phyloP scores from a whole-genome alignment of 2,888 invertebrate species.

The Ochlodes sylvanus region DNA sequence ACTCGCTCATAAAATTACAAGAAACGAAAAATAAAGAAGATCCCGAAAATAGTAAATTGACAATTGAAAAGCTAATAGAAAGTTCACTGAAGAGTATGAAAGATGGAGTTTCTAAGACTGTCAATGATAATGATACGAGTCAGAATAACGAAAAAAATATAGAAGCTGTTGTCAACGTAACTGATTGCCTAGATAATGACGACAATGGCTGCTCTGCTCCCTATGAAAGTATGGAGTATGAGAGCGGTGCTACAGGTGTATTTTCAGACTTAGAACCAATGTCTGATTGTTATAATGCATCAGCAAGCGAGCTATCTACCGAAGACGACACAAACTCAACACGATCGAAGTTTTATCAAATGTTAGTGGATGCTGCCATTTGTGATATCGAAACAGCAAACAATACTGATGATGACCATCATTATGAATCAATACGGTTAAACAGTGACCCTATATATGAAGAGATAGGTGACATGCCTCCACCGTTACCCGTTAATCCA shows the following conservation, averaged over 20 bases:
- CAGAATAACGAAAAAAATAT: constrained; percentile 55
- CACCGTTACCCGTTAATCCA: constrained; percentile 91
- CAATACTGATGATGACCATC: constrained; percentile 87
- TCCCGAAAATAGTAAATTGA: constrained; percentile 73
- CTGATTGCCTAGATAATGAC: constrained; percentile 68
- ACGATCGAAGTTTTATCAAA: constrained; percentile 89
- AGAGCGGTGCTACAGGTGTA: constrained; percentile 83
- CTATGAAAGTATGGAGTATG: constrained; percentile 90
- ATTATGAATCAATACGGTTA: constrained; percentile 89
- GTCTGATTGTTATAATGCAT: constrained; percentile 90
- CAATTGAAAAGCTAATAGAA: constrained; percentile 82
- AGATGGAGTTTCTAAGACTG: constrained; percentile 59
- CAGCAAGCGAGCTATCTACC: constrained; percentile 86
- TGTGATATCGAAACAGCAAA: constrained; percentile 88
- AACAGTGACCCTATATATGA: constrained; percentile 91
- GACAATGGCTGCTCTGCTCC: constrained; percentile 88
- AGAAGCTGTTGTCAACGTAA: constrained; percentile 53
- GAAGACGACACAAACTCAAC: constrained; percentile 88
- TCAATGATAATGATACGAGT: constrained; percentile 52
- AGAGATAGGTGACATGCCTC: constrained; percentile 90
- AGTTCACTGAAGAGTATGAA: constrained; percentile 75
- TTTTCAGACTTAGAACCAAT: constrained; percentile 83
- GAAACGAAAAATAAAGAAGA: constrained; percentile 77
- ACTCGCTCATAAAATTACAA: constrained; percentile 86
- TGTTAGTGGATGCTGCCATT: constrained; percentile 88